Evolutionary conservation across 2,888 invertebrate species (phyloP), one percentile per base, ranked within the genome.

Genomic region (Diplazon laetatorius): DNA sequence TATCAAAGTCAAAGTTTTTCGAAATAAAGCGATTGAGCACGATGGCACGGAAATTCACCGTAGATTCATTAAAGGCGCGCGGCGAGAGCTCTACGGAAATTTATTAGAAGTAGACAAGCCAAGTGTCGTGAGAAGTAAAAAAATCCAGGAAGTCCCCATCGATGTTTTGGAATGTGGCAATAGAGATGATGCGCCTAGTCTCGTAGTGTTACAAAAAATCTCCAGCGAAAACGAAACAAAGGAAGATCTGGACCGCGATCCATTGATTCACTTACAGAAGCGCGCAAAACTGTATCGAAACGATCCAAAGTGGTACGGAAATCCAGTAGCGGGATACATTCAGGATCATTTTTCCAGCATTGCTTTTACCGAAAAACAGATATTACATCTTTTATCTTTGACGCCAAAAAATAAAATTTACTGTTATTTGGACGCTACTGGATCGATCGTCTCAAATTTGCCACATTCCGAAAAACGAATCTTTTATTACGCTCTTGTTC

Each of bases 41-140:
- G 63, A 42, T 20, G 25, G 18, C 3, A 25, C 22, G 2, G 55
- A 76, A 48, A 55, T n/a, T 3, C 75, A 75, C 52, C 62, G 75
- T n/a, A 50, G 69, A 35, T 69, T 69, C 39, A 35, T 75, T n/a
- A 44, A 37, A 46, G 68, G 63, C 4, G 22, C 22, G 9, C 1
- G 16, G 1, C 42, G 73, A 25, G 22, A 57, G 22, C 9, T 20
- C 12, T 37, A 25, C 4, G 18, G 18, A 2, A 14, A 69, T n/a
- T 3, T 44, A 44, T 10, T 46, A 8, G 2, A 20, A 55, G 14
- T 39, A 6, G 39, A 69, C 2, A 3, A 10, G 30, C 42, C 57
- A 1, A 46, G 66, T 10, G 12, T 57, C 2, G 52, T 66, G 0
- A 39, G 42, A 35, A 16, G 39, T n/a, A 25, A 37, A 16, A 37